Evolutionary conservation across 30 jellyfish, hydroid and myxozoan species (phyloP), one percentile per base, ranked within the genome.

Genomic region (Aurelia sp.): DNA sequence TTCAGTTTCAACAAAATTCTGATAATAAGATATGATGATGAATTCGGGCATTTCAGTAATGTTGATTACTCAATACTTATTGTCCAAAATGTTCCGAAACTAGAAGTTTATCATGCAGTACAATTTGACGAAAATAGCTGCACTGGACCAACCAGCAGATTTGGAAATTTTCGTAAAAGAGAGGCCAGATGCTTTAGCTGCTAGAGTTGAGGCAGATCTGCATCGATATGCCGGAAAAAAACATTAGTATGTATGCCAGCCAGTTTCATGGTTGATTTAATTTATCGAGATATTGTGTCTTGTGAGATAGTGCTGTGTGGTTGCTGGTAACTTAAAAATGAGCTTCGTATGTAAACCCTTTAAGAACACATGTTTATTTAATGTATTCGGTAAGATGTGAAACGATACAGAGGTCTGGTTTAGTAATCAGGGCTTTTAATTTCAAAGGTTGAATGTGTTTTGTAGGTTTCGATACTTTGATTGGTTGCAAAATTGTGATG

Each of bases 381-480:
- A 85, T n/a, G 47, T 72, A 72, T 20, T 51, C 74, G 18, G 66
- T 24, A 12, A 85, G 31, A 20, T 53, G 47, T 44, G 72, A 33
- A 31, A 83, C 92, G 35, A 74, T 63, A 67, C 94, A 85, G 21
- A 85, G 81, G 53, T 73, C 35, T 31, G 17, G 61, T 52, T 74
- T 33, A 11, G 7, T 15, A 12, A 21, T 17, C 62, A 51, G 62
- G 3, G 47, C 17, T 57, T 64, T 40, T 20, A 85, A 60, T 20
- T 67, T 41, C 15, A 85, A 21, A n/a, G 94, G 94, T 55, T 73
- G 59, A 44, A 69, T 44, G 69, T 72, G 94, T 12, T 85, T 58
- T 12, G 90, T 90, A 20, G 88, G 82, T 58, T 74, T 35, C n/a
- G 94, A 72, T 17, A 53, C 59, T 67, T 85, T 85, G 71, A 67